Percentiles rank a stretch among this genome's conserved stretches.
phyloP scores from a whole-genome alignment of 1,140 invertebrate species.

The Pogonognathellus flavescens region DNA sequence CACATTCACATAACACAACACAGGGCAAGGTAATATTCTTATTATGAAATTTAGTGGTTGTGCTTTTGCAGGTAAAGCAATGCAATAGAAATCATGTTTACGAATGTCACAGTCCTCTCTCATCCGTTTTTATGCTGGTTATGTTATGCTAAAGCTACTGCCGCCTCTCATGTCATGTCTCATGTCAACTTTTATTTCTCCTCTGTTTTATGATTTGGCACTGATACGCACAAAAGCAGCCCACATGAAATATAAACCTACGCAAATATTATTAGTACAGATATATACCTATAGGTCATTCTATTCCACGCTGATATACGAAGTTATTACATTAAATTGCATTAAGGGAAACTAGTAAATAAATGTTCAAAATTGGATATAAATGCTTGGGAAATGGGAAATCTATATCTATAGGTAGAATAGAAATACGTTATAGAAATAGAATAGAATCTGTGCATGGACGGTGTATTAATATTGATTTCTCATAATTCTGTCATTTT shows the following conservation, averaged over 20 bases:
- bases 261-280: background rate
- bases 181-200: constrained; percentile 42
- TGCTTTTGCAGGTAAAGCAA: background rate
- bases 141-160: background rate
- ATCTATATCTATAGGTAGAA: background rate
- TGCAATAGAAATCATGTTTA: background rate
- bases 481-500: constrained; percentile 40
- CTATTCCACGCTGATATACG: background rate
- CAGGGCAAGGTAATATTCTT: background rate
- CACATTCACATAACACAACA: background rate
- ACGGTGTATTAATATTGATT: constrained; percentile 22
- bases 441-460: background rate
- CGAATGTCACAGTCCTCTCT: background rate
- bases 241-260: background rate
- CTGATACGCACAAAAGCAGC: background rate
- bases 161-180: background rate
- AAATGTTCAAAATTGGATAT: background rate
- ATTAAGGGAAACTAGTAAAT: background rate
- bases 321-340: background rate
- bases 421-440: background rate
- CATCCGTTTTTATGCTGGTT: constrained; percentile 16
- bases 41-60: no score
- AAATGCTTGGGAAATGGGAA: background rate
- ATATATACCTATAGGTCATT: background rate
- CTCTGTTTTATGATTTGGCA: constrained; percentile 5